Base-by-base conservation (phyloP, 2,113 vertebrate species). In the Pomatostomus ruficeps region DNA sequence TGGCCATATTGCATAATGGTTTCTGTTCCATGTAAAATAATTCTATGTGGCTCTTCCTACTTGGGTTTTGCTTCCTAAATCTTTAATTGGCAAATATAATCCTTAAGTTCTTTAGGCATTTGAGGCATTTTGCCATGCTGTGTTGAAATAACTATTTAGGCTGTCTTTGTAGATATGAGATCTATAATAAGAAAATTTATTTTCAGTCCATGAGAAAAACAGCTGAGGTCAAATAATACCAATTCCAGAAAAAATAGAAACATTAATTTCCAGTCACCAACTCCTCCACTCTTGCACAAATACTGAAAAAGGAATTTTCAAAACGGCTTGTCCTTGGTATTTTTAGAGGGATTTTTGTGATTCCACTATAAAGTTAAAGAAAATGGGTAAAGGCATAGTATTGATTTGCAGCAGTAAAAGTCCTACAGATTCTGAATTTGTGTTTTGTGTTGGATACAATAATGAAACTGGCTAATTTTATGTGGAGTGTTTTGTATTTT, bases 21-120 rank as follows among this genome's bases (percentile, higher is more conserved):
- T 97, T 95, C 71, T 81, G 40, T 63, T 42, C 80, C 83, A 10
- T 78, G 86, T 52, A 90, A 97, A 98, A 89, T 68, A 91, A 72
- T 95, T 97, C 89, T 83, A 77, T 87, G 76, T 79, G 79, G 79
- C 88, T 38, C 67, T 89, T 89, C 62, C 74, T 84, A 51, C 58
- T 54, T 83, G 43, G 52, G 28, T 71, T 83, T 93, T 92, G 62
- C 84, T 94, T 97, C 77, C 70, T 96, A 97, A 97, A 97, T 96
- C 94, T 73, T 96, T 94, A 95, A 95, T 90, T 97, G 94, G 52
- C 65, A 95, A 95, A 87, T 94, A 86, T 38, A 93, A 91, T 91
- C 79, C 67, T 93, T 59, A 96, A 94, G 18, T 91, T 92, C 93
- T 46, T 85, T 67, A 62, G 76, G 82, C 14, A 1, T 92, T 93